These are phyloP conservation scores for Zoanthus sansibaricus DNA, from an alignment of 92 coral and sea anemone species.

Conservation along the genomic window DNA sequence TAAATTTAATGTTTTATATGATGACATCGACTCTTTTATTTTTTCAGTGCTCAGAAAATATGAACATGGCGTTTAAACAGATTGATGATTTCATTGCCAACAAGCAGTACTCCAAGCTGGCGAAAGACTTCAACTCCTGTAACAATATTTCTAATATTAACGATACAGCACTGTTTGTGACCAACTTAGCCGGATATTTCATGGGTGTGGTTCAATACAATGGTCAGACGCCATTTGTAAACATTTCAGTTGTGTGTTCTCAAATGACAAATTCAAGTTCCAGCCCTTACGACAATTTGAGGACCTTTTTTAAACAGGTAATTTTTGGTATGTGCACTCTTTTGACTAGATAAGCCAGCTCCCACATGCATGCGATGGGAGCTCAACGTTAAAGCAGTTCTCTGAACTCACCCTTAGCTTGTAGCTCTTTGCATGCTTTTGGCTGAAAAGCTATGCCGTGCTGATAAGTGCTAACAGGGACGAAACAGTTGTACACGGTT, in stretches of 20 bases:
- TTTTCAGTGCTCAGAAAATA: slow-evolving; percentile 68
- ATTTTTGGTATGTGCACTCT: background rate
- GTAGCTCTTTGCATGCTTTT: too few relatives aligned
- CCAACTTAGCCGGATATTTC: slow-evolving; percentile 54
- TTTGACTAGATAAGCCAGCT: too few relatives aligned
- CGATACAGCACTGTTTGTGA: slow-evolving; percentile 68
- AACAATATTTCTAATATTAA: slow-evolving; percentile 64
- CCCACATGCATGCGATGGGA: too few relatives aligned
- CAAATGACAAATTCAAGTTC: slow-evolving; percentile 52
- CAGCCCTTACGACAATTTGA: slow-evolving; percentile 66
- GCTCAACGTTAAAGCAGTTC: too few relatives aligned
- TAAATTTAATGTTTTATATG: background rate
- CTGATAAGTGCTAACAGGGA: too few relatives aligned
- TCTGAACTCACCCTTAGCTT: too few relatives aligned
- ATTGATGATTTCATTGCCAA: slow-evolving; percentile 59
- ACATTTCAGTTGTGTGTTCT: slow-evolving; percentile 63
- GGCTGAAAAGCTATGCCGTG: too few relatives aligned
- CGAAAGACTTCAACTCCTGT: slow-evolving; percentile 69
- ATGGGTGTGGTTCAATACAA: slow-evolving; percentile 78
- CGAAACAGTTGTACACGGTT: too few relatives aligned
- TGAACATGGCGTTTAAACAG: slow-evolving; percentile 59
- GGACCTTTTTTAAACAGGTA: slow-evolving; percentile 36
- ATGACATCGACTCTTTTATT: background rate
- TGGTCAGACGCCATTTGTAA: slow-evolving; percentile 46
- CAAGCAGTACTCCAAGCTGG: slow-evolving; percentile 48